Evolutionary conservation across 2,888 invertebrate species (phyloP), one percentile per base, ranked within the genome.

Genomic region (Stenodera caucasica): DNA sequence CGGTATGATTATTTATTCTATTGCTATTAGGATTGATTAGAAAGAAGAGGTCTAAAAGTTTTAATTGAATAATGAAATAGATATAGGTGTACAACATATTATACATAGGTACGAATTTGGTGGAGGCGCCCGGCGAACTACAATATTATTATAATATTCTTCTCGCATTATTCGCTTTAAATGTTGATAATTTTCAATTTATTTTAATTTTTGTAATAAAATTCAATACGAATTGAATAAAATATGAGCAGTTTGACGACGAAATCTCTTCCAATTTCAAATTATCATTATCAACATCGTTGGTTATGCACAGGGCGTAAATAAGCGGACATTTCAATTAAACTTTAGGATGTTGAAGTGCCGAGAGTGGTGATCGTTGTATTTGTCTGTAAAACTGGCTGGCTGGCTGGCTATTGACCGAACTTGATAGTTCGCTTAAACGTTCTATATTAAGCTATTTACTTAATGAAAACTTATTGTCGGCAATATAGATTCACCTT

Each of bases 281-380:
- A 2, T 40, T 40, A 18, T 5, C 3, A 5, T 45, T 5, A 45
- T 45, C 18, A 18, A 4, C 45, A 12, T 45, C 11, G 15, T 21
- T 21, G 9, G 15, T 21, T 18, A 8, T 45, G 11, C 7, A 5
- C 15, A 8, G 45, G 21, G 45, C 15, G 45, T 45, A 45, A 45
- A 45, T 45, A 45, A 45, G 21, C 45, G 45, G 45, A 45, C 45
- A 45, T 45, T 45, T 45, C 45, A 45, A 45, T 45, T 45, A 45
- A 45, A 21, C 21, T 45, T 45, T 12, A 21, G 5, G 21, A 21
- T 4, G 45, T 45, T 45, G 32, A 35, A 14, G 14, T 35, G 35
- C 14, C 5, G 35, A 35, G 35, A 35, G 14, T 35, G 5, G 33
- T 33, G 12, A n/a, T 33, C 2, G 9, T 2, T 33, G n/a, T 33